phyloP scores from a whole-genome alignment of 2,888 invertebrate genomes.

The Pandemis cinnamomeana region DNA sequence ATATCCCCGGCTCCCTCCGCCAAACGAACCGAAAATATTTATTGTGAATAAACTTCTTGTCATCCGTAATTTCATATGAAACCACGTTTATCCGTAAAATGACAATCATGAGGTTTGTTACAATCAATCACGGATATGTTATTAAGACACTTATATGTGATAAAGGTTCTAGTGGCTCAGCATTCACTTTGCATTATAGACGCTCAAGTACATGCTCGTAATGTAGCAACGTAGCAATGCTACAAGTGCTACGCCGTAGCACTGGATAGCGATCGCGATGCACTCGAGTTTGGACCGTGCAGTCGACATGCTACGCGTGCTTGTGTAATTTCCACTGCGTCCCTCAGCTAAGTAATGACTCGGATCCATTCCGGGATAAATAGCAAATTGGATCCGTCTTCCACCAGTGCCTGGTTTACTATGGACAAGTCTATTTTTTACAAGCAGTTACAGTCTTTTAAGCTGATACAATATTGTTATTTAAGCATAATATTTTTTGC shows the following conservation, averaged over 20 bases:
- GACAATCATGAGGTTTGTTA: too few relatives aligned
- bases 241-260: slow-evolving; percentile 35
- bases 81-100: too few relatives aligned
- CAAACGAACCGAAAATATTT: background rate
- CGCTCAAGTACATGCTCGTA: background rate
- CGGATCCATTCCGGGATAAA: slow-evolving; percentile 84
- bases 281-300: slow-evolving; percentile 43
- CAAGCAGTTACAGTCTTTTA: background rate
- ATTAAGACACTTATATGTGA: background rate
- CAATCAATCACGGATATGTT: background rate
- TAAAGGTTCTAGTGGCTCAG: background rate
- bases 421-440: background rate
- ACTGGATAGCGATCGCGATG: slow-evolving; percentile 27
- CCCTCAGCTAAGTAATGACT: slow-evolving; percentile 84
- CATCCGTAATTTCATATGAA: too few relatives aligned
- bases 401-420: slow-evolving; percentile 37
- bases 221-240: slow-evolving; percentile 9
- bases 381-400: slow-evolving; percentile 83
- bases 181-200: background rate
- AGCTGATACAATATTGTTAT: background rate
- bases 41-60: too few relatives aligned
- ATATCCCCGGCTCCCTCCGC: slow-evolving; percentile 1
- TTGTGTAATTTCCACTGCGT: slow-evolving; percentile 79
- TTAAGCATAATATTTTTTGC: too few relatives aligned
- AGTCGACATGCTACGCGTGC: slow-evolving; percentile 62